Base-by-base conservation (phyloP, 35 echinoderm and acorn worm species). In the Patiria miniata region DNA sequence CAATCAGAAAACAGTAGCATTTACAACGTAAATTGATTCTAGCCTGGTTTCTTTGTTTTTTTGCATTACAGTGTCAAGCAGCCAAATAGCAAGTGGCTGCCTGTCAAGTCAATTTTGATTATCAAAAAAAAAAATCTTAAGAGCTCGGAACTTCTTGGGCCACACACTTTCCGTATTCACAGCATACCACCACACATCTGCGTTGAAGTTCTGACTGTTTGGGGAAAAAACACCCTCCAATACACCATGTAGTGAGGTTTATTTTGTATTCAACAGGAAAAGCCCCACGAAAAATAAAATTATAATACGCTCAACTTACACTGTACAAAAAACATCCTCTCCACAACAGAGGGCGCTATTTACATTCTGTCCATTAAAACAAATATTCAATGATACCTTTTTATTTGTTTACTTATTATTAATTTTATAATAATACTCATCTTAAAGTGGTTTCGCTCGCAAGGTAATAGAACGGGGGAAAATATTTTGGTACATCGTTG, bases 291-390 rank as follows among this genome's bases (percentile, higher is more conserved):
- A 73, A 73, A 73, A 73, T 73, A 73, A 73, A 73, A 73, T 73
- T 73, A 36, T 73, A 73, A 73, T 73, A 73, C 22, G 65, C 26
- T 73, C 65, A 73, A 73, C 65, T 73, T 73, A 73, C 61, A 69
- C 65, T 73, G 65, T 73, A 73, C 65, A 73, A 73, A 47, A 73
- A 73, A 26, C 65, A 73, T 14, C 65, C 65, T 73, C 65, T 73
- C 65, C 34, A 32, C 34, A 73, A 26, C 26, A 73, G 65, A 73
- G 65, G 65, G 65, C 65, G 65, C 65, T 73, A 73, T 73, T 73
- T 73, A 73, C 65, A 73, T 32, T 73, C 65, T 73, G 65, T 73
- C 65, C 65, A 73, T 73, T 73, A 73, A 73, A 73, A 73, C 65
- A 73, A 73, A 73, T 68, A 68, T 68, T 68, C 60, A 68, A 32